Conservation (phyloP, 2,797 vertebrate species). For the Sebastiscus albofasciatus region DNA sequence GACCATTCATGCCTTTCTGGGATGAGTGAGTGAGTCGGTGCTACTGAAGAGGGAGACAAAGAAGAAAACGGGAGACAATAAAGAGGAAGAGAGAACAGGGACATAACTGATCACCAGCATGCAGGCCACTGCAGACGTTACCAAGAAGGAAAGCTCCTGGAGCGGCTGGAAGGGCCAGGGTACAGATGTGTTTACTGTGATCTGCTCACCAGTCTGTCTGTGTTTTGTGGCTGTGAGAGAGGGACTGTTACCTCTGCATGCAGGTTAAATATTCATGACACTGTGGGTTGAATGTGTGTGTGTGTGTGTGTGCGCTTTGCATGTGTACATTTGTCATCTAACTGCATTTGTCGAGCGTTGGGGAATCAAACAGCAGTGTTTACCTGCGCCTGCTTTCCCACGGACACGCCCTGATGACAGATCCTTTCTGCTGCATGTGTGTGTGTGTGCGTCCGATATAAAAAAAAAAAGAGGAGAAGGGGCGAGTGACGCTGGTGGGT, state of each 20-base stretch:
- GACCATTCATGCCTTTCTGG: slow-evolving; percentile 85
- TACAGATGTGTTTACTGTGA: slow-evolving; percentile 80
- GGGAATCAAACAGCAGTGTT: slow-evolving; percentile 23
- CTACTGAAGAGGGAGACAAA: slow-evolving; percentile 67
- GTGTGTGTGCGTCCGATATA: not conserved
- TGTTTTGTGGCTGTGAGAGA: slow-evolving; percentile 41
- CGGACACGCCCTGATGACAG: slow-evolving; percentile 66
- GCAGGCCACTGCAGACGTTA: slow-evolving; percentile 93
- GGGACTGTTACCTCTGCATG: slow-evolving; percentile 35
- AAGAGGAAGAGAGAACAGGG: slow-evolving; percentile 60
- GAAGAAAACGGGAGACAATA: slow-evolving; percentile 64
- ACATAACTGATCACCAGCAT: slow-evolving; percentile 84
- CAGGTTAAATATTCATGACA: slow-evolving; percentile 27
- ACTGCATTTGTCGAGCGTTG: slow-evolving; percentile 7
- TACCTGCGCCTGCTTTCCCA: slow-evolving; percentile 27
- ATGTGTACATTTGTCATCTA: slow-evolving; percentile 31
- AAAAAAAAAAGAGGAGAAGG: not conserved
- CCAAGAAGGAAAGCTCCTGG: slow-evolving; percentile 96
- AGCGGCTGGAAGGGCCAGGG: slow-evolving; percentile 98
- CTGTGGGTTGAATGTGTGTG: not conserved
- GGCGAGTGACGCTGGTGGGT: slow-evolving; percentile 26
- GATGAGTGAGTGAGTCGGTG: slow-evolving; percentile 84
- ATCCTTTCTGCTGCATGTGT: slow-evolving; percentile 34
- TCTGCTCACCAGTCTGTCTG: slow-evolving; percentile 51
- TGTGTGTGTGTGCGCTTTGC: slow-evolving; percentile 19